Base-by-base conservation (phyloP, 2,888 invertebrate species). In the Esperia sulphurella region DNA sequence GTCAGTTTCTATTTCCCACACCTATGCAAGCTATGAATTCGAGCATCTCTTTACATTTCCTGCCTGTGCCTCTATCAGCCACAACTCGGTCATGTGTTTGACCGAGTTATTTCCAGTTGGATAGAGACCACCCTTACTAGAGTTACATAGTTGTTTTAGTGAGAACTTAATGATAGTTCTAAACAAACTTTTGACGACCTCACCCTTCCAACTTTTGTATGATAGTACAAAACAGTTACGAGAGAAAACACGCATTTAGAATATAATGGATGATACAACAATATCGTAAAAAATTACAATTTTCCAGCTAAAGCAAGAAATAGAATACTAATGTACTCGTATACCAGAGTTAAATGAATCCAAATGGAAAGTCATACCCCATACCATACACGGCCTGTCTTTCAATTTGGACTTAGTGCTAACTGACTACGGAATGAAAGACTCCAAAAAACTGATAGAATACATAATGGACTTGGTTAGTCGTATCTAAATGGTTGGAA, bases 61-160 rank as follows among this genome's bases (percentile, higher is more conserved):
- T 29, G 12, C 14, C 35, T n/a, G n/a, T 31, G 8, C 43, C 21
- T 31, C 29, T 39, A n/a, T 45, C 39, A 33, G 33, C 33, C 33
- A 41, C 33, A 35, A 37, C 41, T 14, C 37, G 29, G 28, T 45
- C 48, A 39, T 53, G 55, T 58, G 65, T 66, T 66, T 68, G 69
- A 66, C 65, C 68, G 65, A 71, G 59, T 71, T 70, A 61, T 53
- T 71, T 71, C 65, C 68, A 55, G 60, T 58, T 58, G 67, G 61
- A 52, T 65, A 57, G 54, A 51, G 50, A 57, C 59, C 45, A 41
- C 40, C 37, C 31, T 37, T 35, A 39, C 12, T 37, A 21, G 28
- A 46, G 43, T 46, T 46, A 41, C 40, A 50, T 42, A 21, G 40
- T 41, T 37, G 35, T 47, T 50, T 47, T 50, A 47, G 43, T 41